Percentiles rank a stretch among this genome's conserved stretches.
Conservation (phyloP, 2,113 vertebrate species). For the Jaculus jaculus region DNA sequence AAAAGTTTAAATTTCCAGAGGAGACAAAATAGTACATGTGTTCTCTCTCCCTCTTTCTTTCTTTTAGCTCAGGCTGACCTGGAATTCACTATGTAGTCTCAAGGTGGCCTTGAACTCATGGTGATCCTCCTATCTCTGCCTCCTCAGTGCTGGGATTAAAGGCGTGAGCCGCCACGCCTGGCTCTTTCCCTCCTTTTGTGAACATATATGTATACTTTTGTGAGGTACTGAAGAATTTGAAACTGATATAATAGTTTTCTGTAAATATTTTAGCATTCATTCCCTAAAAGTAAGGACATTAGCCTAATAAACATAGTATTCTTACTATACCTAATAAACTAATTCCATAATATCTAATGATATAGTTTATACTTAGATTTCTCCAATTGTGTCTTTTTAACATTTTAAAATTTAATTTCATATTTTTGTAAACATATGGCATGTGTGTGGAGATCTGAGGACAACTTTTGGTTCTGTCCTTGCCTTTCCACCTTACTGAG, state of each 20-base stretch:
- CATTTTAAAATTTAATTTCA: no score
- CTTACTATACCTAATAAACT: not conserved
- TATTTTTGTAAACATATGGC: no score
- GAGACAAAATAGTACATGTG: not conserved
- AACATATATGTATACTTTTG: not conserved
- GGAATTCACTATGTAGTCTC: no score
- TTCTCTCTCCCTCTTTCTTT: no score
- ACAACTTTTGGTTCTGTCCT: no score
- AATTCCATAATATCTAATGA: not conserved
- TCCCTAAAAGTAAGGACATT: not conserved
- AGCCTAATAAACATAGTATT: not conserved
- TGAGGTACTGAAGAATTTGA: not conserved
- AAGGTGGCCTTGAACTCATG: no score
- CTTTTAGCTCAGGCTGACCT: no score
- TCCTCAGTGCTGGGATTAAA: no score
- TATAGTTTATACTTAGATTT: slow-evolving; percentile 26
- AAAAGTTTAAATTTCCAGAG: not conserved
- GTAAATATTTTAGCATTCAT: slow-evolving; percentile 1
- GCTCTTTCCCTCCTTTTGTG: not conserved
- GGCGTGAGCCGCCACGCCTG: no score
- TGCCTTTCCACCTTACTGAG: no score
- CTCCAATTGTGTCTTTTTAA: not conserved
- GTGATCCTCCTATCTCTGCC: no score
- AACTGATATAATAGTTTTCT: not conserved
- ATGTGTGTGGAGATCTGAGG: no score